Evolutionary conservation across 2,888 invertebrate species (phyloP).

Genomic region (Atethmia centrago): DNA sequence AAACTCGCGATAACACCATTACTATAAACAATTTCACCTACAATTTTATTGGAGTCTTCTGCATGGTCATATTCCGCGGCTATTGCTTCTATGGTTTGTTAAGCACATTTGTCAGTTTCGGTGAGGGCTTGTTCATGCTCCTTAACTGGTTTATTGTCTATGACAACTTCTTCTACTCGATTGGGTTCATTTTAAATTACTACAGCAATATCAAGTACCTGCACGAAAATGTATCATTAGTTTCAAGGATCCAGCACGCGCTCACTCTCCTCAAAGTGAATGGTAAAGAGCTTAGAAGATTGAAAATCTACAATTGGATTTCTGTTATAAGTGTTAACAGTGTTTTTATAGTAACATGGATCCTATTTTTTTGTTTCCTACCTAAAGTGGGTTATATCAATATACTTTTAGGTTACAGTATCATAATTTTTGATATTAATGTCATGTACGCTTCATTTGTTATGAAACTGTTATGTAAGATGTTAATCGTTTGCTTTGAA

Average conservation of each 20-base stretch:
- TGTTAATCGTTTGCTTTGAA: constrained; percentile 27
- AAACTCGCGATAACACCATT: constrained; percentile 7
- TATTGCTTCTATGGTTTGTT: not conserved
- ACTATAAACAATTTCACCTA: constrained; percentile 17
- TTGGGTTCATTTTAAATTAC: constrained; percentile 27
- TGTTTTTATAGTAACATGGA: not conserved
- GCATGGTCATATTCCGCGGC: not conserved
- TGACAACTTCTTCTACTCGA: not conserved
- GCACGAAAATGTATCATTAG: constrained; percentile 1
- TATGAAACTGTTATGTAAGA: constrained; percentile 15
- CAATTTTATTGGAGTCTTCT: constrained; percentile 14
- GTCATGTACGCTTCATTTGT: constrained; percentile 26
- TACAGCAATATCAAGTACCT: constrained; percentile 22
- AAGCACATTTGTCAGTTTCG: not conserved
- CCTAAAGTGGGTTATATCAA: not conserved
- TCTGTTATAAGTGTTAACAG: constrained; percentile 21
- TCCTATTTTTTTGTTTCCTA: not conserved
- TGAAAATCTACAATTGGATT: constrained; percentile 32
- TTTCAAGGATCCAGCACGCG: constrained; percentile 32
- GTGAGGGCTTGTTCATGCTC: not conserved
- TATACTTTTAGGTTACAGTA: not conserved
- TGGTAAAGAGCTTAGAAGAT: constrained; percentile 14
- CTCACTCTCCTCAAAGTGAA: constrained; percentile 30
- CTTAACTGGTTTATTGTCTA: not conserved
- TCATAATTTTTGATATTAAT: constrained; percentile 31